phyloP scores from a whole-genome alignment of 2,888 invertebrate species.

The Stratiomys singularior region DNA sequence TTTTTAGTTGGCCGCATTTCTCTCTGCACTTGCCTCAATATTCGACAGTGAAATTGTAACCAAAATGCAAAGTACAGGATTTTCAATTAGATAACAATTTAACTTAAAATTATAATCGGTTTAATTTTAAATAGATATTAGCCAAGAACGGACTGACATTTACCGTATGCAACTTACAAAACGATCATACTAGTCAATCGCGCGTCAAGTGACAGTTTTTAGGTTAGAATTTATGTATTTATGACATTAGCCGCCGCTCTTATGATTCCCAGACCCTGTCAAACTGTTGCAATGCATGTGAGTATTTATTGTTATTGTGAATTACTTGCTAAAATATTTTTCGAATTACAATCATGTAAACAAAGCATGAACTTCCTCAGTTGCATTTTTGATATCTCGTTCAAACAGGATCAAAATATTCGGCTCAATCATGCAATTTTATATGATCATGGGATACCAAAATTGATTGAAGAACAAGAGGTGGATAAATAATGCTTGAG shows the following conservation, averaged over 20 bases:
- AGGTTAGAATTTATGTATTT: slow-evolving; percentile 27
- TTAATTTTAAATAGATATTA: slow-evolving; percentile 17
- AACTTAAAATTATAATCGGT: slow-evolving; percentile 10
- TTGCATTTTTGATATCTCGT: no score
- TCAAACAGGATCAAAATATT: no score
- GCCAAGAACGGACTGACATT: slow-evolving; percentile 38
- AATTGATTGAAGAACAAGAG: no score
- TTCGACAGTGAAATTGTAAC: background rate
- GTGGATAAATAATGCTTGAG: no score
- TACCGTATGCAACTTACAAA: slow-evolving; percentile 24
- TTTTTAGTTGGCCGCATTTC: slow-evolving; percentile 46
- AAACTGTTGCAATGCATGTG: background rate
- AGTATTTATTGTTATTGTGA: no score
- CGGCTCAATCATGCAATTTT: no score
- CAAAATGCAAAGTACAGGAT: background rate
- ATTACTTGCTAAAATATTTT: no score
- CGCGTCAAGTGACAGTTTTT: slow-evolving; percentile 32
- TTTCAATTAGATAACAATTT: slow-evolving; percentile 7
- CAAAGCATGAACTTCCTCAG: no score
- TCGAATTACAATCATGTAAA: no score
- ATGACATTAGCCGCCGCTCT: background rate
- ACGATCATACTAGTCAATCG: slow-evolving; percentile 14
- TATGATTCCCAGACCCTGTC: background rate
- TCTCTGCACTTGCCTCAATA: background rate
- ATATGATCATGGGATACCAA: no score